A percentile compares a stretch with the other conserved stretches of the same genome.
These are phyloP conservation scores for Athalia cordata DNA, from an alignment of 2,888 invertebrate species.

Conservation along the genomic window DNA sequence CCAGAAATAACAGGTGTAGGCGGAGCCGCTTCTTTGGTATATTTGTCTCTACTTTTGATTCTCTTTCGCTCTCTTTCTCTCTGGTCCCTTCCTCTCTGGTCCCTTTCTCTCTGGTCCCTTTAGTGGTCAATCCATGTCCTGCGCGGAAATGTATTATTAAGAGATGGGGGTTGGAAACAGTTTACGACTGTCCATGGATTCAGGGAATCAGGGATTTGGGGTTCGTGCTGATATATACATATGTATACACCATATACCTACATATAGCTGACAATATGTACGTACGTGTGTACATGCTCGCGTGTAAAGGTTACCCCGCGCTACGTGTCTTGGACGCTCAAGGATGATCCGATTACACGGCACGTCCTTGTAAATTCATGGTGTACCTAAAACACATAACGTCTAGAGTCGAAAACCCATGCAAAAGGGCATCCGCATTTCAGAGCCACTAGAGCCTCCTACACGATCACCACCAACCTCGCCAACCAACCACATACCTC, in stretches of 20 bases:
- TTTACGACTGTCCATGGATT: slow-evolving; percentile 37
- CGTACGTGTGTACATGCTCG: not conserved
- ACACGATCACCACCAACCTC: not conserved
- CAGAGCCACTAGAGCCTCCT: not conserved
- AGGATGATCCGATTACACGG: slow-evolving; percentile 34
- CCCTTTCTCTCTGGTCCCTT: slow-evolving; percentile 47
- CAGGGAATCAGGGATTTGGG: not conserved
- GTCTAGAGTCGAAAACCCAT: slow-evolving; percentile 6
- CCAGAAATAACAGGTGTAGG: slow-evolving; percentile 35
- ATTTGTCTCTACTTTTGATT: not conserved
- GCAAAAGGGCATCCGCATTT: slow-evolving; percentile 5
- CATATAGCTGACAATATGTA: not conserved
- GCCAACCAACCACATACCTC: slow-evolving; percentile 5
- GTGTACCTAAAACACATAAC: slow-evolving; percentile 27
- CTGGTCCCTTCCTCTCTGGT: slow-evolving; percentile 33
- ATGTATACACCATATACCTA: not conserved
- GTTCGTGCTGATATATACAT: not conserved
- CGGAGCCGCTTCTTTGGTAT: slow-evolving; percentile 45
- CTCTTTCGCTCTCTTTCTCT: slow-evolving; percentile 41
- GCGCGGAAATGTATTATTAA: slow-evolving; percentile 37
- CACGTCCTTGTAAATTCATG: slow-evolving; percentile 38
- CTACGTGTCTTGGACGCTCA: slow-evolving; percentile 32
- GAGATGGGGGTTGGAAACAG: slow-evolving; percentile 36
- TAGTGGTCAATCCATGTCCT: slow-evolving; percentile 39
- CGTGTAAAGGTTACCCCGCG: too few species aligned